These are phyloP conservation scores for Chaenodraco wilsoni DNA, from an alignment of 2,797 vertebrate genomes.

Conservation along the genomic window DNA sequence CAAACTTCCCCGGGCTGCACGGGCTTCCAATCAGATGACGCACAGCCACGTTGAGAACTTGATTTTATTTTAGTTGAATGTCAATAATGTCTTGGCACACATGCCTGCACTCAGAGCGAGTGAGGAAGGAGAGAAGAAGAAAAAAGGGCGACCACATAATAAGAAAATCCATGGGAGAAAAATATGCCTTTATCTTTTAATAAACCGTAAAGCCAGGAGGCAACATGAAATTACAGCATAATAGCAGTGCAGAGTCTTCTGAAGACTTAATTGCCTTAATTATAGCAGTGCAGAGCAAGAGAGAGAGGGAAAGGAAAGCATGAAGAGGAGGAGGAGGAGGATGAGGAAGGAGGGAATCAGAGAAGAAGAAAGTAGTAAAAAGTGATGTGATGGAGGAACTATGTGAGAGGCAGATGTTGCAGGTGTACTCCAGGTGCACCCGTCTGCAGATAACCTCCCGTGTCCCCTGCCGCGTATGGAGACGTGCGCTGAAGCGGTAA, in stretches of 20 bases:
- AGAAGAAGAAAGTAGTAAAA: slow-evolving; percentile 39
- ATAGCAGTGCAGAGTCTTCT: slow-evolving; percentile 83
- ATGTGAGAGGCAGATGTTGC: slow-evolving; percentile 32
- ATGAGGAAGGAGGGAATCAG: slow-evolving; percentile 24
- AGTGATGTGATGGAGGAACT: slow-evolving; percentile 18
- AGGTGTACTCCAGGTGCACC: slow-evolving; percentile 64
- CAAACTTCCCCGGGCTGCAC: slow-evolving; percentile 5
- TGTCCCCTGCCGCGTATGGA: background rate
- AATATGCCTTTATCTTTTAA: slow-evolving; percentile 88
- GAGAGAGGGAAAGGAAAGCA: slow-evolving; percentile 33
- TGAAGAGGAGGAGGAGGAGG: slow-evolving; percentile 50
- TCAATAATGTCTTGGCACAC: slow-evolving; percentile 69
- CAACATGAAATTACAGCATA: slow-evolving; percentile 86
- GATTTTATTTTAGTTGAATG: slow-evolving; percentile 73
- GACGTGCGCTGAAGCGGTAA: background rate
- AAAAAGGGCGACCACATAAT: slow-evolving; percentile 77
- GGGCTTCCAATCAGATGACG: slow-evolving; percentile 41
- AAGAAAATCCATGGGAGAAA: slow-evolving; percentile 82
- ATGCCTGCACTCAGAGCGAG: slow-evolving; percentile 38
- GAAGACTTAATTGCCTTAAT: slow-evolving; percentile 88
- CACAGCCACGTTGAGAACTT: slow-evolving; percentile 41
- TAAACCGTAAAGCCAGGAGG: slow-evolving; percentile 86
- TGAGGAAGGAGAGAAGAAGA: slow-evolving; percentile 36
- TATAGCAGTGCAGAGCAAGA: slow-evolving; percentile 76
- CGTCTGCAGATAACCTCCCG: background rate